phyloP scores from a whole-genome alignment of 2,888 invertebrate species.

The Acrocera orbiculus region DNA sequence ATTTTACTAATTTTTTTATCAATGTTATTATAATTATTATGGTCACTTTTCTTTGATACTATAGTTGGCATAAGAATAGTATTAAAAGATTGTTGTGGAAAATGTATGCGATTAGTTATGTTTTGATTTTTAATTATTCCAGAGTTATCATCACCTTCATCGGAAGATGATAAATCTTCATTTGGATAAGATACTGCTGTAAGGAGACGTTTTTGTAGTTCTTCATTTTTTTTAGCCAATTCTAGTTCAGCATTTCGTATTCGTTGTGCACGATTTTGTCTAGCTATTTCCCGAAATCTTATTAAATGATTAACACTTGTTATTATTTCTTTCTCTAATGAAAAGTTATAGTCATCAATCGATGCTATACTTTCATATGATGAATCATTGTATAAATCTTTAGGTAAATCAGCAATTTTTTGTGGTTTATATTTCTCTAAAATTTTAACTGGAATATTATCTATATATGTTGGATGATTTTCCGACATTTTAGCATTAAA shows the following conservation, averaged over 20 bases:
- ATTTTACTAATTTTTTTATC: slow-evolving; percentile 17
- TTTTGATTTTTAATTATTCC: slow-evolving; percentile 5
- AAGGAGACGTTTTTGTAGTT: slow-evolving; percentile 37
- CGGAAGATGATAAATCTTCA: slow-evolving; percentile 41
- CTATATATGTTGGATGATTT: too few species aligned
- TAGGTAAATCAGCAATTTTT: slow-evolving; percentile 44
- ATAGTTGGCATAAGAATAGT: slow-evolving; percentile 30
- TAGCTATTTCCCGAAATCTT: slow-evolving; percentile 42
- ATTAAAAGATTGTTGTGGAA: slow-evolving; percentile 21
- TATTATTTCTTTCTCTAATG: slow-evolving; percentile 52
- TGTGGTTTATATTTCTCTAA: slow-evolving; percentile 74
- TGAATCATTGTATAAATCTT: slow-evolving; percentile 24
- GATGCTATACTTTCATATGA: too few species aligned
- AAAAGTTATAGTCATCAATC: slow-evolving; percentile 58
- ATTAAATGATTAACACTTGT: slow-evolving; percentile 54
- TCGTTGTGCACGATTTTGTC: slow-evolving; percentile 42
- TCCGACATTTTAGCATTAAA: too few species aligned
- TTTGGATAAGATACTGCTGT: slow-evolving; percentile 43
- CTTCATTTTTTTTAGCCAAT: slow-evolving; percentile 38
- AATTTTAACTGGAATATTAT: slow-evolving; percentile 75
- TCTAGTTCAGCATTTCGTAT: slow-evolving; percentile 40
- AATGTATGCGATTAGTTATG: slow-evolving; percentile 5
- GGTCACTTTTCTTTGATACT: slow-evolving; percentile 12
- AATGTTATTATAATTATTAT: background rate
- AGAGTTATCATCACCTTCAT: slow-evolving; percentile 24